phyloP scores from a whole-genome alignment of 2,888 invertebrate genomes.

The Boloria selene region DNA sequence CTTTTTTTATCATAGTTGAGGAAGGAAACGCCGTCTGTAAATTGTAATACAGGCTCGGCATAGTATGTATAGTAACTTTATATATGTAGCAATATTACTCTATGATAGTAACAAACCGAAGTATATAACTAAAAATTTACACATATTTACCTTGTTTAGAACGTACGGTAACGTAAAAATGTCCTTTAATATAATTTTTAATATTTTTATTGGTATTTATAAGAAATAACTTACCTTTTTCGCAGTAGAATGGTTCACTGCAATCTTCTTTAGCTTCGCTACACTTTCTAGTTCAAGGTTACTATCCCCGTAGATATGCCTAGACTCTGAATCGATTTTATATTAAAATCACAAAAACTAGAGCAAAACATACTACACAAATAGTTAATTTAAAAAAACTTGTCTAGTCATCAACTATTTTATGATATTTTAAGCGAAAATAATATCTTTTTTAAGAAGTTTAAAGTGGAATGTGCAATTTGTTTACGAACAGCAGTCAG shows the following conservation, averaged over 20 bases:
- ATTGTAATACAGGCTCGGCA: too few species aligned
- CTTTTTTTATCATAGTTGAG: too few species aligned
- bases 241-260: neutral
- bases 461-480: conserved; percentile 6
- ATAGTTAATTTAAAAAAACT: neutral
- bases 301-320: neutral
- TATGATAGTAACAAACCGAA: too few species aligned
- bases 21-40: too few species aligned
- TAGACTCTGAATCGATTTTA: neutral
- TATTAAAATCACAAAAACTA: neutral
- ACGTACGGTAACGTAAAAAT: too few species aligned
- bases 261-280: neutral
- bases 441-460: neutral
- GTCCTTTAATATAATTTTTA: too few species aligned
- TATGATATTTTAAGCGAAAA: neutral
- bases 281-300: conserved; percentile 15
- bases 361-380: neutral
- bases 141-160: too few species aligned
- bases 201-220: too few species aligned
- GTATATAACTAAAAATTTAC: too few species aligned
- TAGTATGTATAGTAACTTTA: too few species aligned
- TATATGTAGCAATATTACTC: too few species aligned
- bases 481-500: conserved; percentile 29
- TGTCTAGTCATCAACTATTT: neutral
- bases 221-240: too few species aligned